Conservation (phyloP, 37 sponge, comb jelly and placozoan species). For the Trichoplax adhaerens region DNA sequence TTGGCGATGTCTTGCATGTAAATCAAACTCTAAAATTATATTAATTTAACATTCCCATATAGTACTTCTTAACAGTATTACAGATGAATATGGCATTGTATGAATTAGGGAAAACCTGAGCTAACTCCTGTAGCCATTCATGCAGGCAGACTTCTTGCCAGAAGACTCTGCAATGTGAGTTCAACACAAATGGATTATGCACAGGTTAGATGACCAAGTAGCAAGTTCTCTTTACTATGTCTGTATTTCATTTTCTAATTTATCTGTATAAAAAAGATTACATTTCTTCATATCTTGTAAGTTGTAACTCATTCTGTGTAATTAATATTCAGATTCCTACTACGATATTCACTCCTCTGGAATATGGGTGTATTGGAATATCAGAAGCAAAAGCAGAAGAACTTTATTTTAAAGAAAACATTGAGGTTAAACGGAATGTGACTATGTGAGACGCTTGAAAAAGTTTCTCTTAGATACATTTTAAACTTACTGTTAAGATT, state of each 20-base stretch:
- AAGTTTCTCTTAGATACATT: too few relatives aligned
- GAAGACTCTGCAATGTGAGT: too few relatives aligned
- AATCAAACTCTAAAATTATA: background rate
- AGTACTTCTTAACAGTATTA: background rate
- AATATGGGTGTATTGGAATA: too few relatives aligned
- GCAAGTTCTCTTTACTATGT: background rate
- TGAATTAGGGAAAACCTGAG: too few relatives aligned
- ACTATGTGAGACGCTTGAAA: too few relatives aligned
- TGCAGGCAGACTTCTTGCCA: too few relatives aligned
- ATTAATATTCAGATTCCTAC: background rate
- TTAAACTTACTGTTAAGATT: too few relatives aligned
- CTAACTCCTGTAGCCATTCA: too few relatives aligned
- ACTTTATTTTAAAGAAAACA: too few relatives aligned
- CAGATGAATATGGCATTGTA: background rate
- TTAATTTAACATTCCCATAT: background rate
- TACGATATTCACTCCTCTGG: too few relatives aligned
- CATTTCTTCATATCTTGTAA: too few relatives aligned
- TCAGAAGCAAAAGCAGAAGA: too few relatives aligned
- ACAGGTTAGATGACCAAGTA: conserved; percentile 16
- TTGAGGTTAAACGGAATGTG: background rate
- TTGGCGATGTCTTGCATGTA: conserved; percentile 10
- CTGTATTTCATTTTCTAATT: background rate
- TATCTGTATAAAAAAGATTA: background rate
- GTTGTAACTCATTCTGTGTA: background rate
- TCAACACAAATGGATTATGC: conserved; percentile 27